phyloP scores from a whole-genome alignment of 2,888 invertebrate genomes.

The Drosophila nr. perissopoda region DNA sequence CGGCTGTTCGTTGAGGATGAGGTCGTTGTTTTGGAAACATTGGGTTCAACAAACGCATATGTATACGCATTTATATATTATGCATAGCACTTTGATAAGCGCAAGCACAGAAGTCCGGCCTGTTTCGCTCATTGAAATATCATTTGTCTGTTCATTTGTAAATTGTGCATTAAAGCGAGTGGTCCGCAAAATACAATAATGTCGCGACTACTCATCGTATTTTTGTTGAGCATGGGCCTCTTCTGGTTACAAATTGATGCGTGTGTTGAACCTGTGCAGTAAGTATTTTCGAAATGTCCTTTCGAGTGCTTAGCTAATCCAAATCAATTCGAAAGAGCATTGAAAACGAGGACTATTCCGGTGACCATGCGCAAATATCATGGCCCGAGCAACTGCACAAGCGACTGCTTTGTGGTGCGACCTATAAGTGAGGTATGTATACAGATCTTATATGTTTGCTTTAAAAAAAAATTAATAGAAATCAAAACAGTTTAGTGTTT shows the following conservation, averaged over 20 bases:
- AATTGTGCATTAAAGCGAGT: constrained; percentile 49
- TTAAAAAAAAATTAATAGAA: neutral
- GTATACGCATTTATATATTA: constrained; percentile 3
- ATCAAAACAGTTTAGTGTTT: neutral
- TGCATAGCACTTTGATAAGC: constrained; percentile 38
- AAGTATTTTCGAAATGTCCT: constrained; percentile 54
- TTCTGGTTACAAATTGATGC: constrained; percentile 34
- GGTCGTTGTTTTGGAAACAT: constrained; percentile 46
- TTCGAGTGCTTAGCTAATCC: neutral
- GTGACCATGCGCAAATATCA: constrained; percentile 81
- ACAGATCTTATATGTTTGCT: neutral
- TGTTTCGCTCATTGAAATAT: constrained; percentile 29
- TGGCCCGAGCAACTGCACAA: constrained; percentile 56
- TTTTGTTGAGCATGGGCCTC: constrained; percentile 13
- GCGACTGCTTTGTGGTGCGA: constrained; percentile 73
- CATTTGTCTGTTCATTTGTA: constrained; percentile 58
- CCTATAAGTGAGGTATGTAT: constrained; percentile 73
- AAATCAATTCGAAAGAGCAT: constrained; percentile 53
- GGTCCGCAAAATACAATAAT: constrained; percentile 42
- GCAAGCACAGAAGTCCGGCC: constrained; percentile 43
- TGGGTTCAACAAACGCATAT: constrained; percentile 85
- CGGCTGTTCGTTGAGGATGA: constrained; percentile 38
- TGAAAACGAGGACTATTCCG: constrained; percentile 72
- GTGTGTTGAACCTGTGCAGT: constrained; percentile 80
- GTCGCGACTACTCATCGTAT: constrained; percentile 43